Percentiles rank a stretch among this genome's conserved stretches.
These are phyloP conservation scores for Pollachius pollachius DNA, from an alignment of 2,113 vertebrate species.

Conservation along the genomic window DNA sequence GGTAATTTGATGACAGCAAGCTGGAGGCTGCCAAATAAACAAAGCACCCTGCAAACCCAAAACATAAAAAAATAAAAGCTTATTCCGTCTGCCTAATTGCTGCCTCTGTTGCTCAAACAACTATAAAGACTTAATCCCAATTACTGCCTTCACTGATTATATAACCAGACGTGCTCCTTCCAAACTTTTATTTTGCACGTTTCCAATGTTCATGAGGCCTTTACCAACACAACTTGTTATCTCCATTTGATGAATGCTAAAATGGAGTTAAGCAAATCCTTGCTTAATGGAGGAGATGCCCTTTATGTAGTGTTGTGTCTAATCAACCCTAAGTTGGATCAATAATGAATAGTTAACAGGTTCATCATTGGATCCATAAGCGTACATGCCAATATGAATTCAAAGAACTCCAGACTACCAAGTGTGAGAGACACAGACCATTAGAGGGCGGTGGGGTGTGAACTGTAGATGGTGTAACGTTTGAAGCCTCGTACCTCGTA, in stretches of 20 bases:
- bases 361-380: too few species aligned
- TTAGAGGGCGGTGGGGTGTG: background rate
- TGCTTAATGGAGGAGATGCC: too few species aligned
- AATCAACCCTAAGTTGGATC: background rate
- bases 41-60: conserved; percentile 11
- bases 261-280: too few species aligned
- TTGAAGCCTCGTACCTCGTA: conserved; percentile 81
- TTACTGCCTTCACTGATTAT: conserved; percentile 19
- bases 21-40: conserved; percentile 23
- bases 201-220: too few species aligned
- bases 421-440: background rate
- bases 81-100: conserved; percentile 34
- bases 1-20: conserved; percentile 14
- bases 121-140: conserved; percentile 32
- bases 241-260: too few species aligned
- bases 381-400: background rate
- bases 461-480: background rate
- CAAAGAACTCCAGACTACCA: background rate
- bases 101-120: conserved; percentile 27
- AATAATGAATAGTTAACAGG: too few species aligned
- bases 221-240: too few species aligned
- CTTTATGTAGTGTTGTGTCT: background rate
- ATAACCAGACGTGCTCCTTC: conserved; percentile 13
- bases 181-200: background rate
- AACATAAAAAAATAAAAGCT: conserved; percentile 28